phyloP scores from a whole-genome alignment of 1,140 invertebrate genomes.

The Temnothorax longispinosus region DNA sequence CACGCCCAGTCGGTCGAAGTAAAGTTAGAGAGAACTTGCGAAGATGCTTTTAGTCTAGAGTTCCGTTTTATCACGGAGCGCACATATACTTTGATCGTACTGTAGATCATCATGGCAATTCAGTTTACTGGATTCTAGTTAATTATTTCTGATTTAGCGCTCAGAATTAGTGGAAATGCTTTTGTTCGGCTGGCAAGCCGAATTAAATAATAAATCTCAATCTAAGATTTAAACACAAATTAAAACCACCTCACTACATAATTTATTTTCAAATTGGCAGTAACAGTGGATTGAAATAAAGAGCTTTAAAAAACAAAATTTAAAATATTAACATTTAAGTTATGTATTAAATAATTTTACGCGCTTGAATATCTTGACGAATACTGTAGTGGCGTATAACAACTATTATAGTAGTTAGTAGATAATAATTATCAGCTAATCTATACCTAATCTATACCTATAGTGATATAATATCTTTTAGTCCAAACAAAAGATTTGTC shows the following conservation, averaged over 20 bases:
- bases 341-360: neutral
- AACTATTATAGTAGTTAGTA: neutral
- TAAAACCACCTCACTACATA: neutral
- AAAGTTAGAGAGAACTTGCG: neutral
- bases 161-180: slow-evolving; percentile 13
- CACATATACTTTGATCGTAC: neutral
- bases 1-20: slow-evolving; percentile 72
- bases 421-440: slow-evolving; percentile 28
- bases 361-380: neutral
- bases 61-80: neutral
- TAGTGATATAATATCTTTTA: neutral
- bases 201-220: neutral
- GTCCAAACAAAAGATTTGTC: neutral
- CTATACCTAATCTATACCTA: neutral
- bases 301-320: slow-evolving; percentile 8
- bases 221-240: slow-evolving; percentile 2
- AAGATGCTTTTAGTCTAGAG: neutral
- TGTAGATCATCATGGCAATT: slow-evolving; percentile 1
- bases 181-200: neutral
- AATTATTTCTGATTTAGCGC: slow-evolving; percentile 33
- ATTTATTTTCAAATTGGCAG: slow-evolving; percentile 19
- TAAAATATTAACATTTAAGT: neutral
- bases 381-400: neutral
- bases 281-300: neutral
- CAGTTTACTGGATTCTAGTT: neutral